Conservation (phyloP, 2,113 vertebrate genomes). For the Pterocles gutturalis region DNA sequence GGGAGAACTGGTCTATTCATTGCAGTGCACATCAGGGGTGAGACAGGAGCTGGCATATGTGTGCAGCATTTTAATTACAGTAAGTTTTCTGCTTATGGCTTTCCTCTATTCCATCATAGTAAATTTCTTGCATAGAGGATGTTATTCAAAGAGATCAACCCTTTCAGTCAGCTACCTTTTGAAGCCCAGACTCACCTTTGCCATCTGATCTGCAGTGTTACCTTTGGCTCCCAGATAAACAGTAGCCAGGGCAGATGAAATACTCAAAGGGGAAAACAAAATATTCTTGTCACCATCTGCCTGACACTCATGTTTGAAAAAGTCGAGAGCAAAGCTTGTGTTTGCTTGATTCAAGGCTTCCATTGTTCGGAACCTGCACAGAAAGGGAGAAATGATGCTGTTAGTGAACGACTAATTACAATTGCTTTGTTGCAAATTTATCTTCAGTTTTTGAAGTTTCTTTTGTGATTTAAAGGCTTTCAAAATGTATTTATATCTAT, state of each 20-base stretch:
- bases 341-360: conserved; percentile 80
- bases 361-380: conserved; percentile 76
- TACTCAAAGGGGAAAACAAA: conserved; percentile 87
- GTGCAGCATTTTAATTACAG: background rate
- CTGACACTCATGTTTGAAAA: conserved; percentile 81
- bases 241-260: conserved; percentile 87
- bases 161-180: background rate
- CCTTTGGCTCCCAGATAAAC: conserved; percentile 86
- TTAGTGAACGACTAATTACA: background rate
- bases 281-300: conserved; percentile 71
- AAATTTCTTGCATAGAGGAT: background rate
- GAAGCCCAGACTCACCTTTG: conserved; percentile 76
- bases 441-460: background rate
- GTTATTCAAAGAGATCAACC: background rate
- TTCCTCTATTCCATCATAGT: background rate
- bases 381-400: background rate
- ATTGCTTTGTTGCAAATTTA: background rate
- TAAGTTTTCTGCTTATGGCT: background rate
- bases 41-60: background rate
- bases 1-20: background rate
- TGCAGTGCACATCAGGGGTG: background rate
- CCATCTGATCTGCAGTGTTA: conserved; percentile 87
- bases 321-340: conserved; percentile 83
- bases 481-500: background rate
- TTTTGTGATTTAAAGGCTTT: background rate